Conservation (phyloP, 2,113 vertebrate species). For the Bambusicola thoracicus region DNA sequence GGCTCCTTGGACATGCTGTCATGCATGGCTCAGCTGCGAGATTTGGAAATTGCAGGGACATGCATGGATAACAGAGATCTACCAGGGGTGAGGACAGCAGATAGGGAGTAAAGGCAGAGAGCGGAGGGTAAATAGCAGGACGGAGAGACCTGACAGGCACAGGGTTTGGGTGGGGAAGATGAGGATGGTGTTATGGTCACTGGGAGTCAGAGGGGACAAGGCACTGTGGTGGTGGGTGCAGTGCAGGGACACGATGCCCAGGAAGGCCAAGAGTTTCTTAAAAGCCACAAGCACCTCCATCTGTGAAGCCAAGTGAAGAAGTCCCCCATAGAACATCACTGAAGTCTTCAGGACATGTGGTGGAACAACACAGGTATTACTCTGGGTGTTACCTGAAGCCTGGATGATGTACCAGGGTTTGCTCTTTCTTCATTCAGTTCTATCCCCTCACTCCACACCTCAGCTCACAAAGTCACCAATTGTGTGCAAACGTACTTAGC, state of each 20-base stretch:
- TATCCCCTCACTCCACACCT: neutral
- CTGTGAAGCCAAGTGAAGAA: neutral
- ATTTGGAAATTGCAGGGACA: neutral
- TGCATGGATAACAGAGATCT: neutral
- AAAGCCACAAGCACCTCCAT: neutral
- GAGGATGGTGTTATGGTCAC: rapidly evolving
- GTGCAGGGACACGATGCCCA: neutral
- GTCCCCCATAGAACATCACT: neutral
- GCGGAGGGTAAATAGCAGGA: neutral
- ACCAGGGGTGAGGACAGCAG: neutral
- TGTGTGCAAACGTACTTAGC: neutral
- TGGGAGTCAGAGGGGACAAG: neutral
- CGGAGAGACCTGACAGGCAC: neutral
- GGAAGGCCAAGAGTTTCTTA: neutral
- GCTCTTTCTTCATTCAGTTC: neutral
- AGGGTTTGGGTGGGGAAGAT: neutral
- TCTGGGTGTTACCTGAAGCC: neutral
- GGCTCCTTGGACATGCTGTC: neutral
- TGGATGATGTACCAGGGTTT: neutral
- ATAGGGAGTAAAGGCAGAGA: neutral
- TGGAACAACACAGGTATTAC: neutral
- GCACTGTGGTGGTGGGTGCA: neutral
- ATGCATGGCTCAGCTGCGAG: rapidly evolving
- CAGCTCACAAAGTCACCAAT: neutral
- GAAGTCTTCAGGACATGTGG: neutral